Base-by-base conservation (phyloP, 1,140 invertebrate genomes). In the Nebria ingens region DNA sequence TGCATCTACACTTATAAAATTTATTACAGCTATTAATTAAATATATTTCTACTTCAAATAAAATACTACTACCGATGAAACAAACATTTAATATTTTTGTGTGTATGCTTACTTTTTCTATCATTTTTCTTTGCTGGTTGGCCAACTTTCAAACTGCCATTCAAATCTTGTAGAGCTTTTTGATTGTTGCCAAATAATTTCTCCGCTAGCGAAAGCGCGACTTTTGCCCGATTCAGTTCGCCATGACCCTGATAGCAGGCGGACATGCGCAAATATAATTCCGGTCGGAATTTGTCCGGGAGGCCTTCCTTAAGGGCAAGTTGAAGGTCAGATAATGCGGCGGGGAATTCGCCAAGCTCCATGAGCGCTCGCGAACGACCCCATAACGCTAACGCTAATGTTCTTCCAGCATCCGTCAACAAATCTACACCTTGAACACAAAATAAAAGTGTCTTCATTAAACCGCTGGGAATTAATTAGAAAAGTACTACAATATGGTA, bases 221-320 rank as follows among this genome's bases (percentile, higher is more conserved):
- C 76, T 58, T 77, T 75, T 0, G 78, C 75, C 55, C 73, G 70
- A 1, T 73, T 73, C 0, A 62, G 21, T 57, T 82, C 79, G 0
- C 71, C 72, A 54, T 78, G 64, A 13, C 76, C 75, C 65, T 73
- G 73, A 65, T 84, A 83, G 54, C 81, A 82, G 51, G 79, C 71
- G 2, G 76, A 78, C 76, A 84, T 79, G 53, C 76, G 70, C 70
- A 74, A 76, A 62, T 81, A 84, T 55, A 80, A 80, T 52, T 82
- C 76, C 1, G 74, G 70, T 60, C 77, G 76, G 61, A 73, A 71
- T 25, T 73, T 72, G 1, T 71, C 71, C 0, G 79, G 75, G 9
- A 83, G 62, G 42, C 76, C 73, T 59, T 80, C 75, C 53, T 82
- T 80, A 11, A 79, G 61, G 3, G 79, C 79, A 49, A 79, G 59